These are phyloP conservation scores for Helobdella robusta DNA, from an alignment of 2,888 invertebrate species.

Conservation along the genomic window DNA sequence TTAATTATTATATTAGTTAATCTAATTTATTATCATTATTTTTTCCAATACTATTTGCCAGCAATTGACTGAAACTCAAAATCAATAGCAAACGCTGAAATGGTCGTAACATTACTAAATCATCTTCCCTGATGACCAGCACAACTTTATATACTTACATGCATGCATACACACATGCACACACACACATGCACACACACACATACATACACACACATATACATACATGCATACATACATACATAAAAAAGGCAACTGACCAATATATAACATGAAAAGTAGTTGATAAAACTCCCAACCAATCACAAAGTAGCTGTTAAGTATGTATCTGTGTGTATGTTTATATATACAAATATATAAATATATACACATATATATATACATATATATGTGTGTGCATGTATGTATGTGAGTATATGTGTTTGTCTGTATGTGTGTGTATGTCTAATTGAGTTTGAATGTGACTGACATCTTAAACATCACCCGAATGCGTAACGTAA, in stretches of 20 bases:
- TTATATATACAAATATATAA: conserved; percentile 25
- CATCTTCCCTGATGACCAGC: too few relatives aligned
- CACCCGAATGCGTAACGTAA: too few relatives aligned
- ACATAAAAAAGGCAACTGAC: not conserved
- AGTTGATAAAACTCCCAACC: not conserved
- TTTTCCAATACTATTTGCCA: too few relatives aligned
- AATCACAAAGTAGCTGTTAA: not conserved
- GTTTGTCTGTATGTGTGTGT: conserved; percentile 32
- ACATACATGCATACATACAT: conserved; percentile 7
- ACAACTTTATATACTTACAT: conserved; percentile 20
- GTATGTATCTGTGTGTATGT: conserved; percentile 10
- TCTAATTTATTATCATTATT: too few relatives aligned
- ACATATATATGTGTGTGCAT: conserved; percentile 18
- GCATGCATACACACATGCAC: conserved; percentile 16
- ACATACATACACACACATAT: conserved; percentile 6
- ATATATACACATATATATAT: conserved; percentile 25
- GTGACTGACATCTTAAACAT: too few relatives aligned
- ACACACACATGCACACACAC: conserved; percentile 2
- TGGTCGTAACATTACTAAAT: too few relatives aligned
- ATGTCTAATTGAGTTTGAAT: too few relatives aligned
- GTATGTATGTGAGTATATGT: conserved; percentile 26
- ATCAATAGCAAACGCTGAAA: too few relatives aligned
- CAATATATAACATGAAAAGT: not conserved
- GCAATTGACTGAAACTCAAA: too few relatives aligned
- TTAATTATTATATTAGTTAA: too few relatives aligned